phyloP scores from a whole-genome alignment of 2,113 vertebrate genomes.

The Oreochromis tanganicae region DNA sequence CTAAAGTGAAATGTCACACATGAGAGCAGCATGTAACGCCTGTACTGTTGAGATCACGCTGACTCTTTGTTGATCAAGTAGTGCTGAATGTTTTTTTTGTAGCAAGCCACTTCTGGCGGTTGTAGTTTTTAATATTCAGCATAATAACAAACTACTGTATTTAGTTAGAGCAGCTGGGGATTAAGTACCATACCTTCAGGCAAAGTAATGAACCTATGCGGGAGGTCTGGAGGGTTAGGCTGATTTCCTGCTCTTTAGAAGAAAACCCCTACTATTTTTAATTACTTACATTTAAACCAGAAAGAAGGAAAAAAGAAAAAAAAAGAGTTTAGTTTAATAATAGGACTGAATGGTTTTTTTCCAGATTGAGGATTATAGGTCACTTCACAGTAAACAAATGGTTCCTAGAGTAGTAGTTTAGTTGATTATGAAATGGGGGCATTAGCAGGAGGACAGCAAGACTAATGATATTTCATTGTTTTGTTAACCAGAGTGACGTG shows the following conservation, averaged over 20 bases:
- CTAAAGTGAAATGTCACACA: background rate
- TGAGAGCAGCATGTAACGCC: background rate
- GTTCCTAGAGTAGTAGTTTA: background rate
- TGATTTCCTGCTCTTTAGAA: background rate
- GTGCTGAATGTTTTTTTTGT: background rate
- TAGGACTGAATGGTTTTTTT: background rate
- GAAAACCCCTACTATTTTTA: background rate
- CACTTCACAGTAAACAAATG: background rate
- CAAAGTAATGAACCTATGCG: slow-evolving; percentile 16
- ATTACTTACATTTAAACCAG: background rate
- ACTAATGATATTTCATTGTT: slow-evolving; percentile 40
- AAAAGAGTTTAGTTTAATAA: background rate
- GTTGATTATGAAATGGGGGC: background rate
- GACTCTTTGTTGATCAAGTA: background rate
- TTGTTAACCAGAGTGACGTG: slow-evolving; percentile 42
- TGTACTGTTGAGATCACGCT: background rate
- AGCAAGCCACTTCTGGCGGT: background rate
- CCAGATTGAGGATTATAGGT: background rate
- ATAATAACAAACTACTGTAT: slow-evolving; percentile 3
- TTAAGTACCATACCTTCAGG: slow-evolving; percentile 1
- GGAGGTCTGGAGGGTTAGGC: slow-evolving; percentile 4
- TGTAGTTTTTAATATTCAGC: background rate
- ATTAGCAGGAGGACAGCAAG: background rate
- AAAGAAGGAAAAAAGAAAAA: background rate
- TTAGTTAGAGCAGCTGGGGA: background rate